Percentiles rank a stretch among this genome's conserved stretches.
These are phyloP conservation scores for Sesia apiformis DNA, from an alignment of 2,888 invertebrate genomes.

Conservation along the genomic window DNA sequence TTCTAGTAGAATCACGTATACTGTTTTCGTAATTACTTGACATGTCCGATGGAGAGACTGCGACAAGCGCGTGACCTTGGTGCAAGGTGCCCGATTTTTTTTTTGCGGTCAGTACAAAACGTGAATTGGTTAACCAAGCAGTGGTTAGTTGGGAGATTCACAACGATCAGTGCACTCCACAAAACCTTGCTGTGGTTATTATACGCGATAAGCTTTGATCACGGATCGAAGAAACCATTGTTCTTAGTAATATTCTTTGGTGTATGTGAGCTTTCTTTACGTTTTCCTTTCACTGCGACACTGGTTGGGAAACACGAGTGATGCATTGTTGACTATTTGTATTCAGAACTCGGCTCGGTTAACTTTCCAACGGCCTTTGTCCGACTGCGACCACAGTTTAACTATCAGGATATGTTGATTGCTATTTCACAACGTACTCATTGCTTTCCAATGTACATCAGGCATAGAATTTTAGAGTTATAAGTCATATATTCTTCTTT, in stretches of 20 bases:
- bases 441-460: slow-evolving; percentile 22
- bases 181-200: slow-evolving; percentile 33
- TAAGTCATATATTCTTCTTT: not conserved
- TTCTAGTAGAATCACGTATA: slow-evolving; percentile 6
- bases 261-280: slow-evolving; percentile 38
- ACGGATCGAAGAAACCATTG: not conserved
- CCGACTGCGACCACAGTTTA: slow-evolving; percentile 19
- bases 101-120: slow-evolving; percentile 56
- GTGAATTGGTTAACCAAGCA: slow-evolving; percentile 50
- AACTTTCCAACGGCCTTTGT: slow-evolving; percentile 68
- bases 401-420: slow-evolving; percentile 36
- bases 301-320: slow-evolving; percentile 55
- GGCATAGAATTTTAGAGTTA: not conserved
- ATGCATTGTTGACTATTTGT: slow-evolving; percentile 64
- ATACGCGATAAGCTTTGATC: slow-evolving; percentile 12
- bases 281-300: slow-evolving; percentile 41
- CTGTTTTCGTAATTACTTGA: slow-evolving; percentile 30
- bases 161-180: slow-evolving; percentile 33
- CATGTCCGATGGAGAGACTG: slow-evolving; percentile 42
- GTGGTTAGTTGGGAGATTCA: slow-evolving; percentile 33
- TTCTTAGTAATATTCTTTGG: not conserved
- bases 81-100: slow-evolving; percentile 55
- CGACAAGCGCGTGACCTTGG: slow-evolving; percentile 51
- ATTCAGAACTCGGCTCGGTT: slow-evolving; percentile 43
- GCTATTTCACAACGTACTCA: slow-evolving; percentile 20